These are phyloP conservation scores for Anser brachyrhynchus DNA, from an alignment of 2,113 vertebrate species.

Conservation along the genomic window DNA sequence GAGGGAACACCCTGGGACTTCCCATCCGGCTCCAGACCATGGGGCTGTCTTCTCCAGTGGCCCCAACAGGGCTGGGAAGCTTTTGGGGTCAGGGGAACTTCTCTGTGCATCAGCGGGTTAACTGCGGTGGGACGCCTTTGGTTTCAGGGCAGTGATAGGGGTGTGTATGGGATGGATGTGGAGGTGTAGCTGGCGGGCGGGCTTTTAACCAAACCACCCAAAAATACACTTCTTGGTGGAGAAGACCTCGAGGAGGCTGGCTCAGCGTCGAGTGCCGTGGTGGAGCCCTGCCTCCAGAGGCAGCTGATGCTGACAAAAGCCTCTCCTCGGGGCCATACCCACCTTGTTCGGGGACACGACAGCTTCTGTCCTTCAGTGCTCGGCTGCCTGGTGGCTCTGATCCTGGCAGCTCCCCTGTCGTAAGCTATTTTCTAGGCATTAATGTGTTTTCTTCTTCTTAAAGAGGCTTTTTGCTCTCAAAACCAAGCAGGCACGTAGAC, in stretches of 20 bases:
- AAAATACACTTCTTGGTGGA: fast-evolving
- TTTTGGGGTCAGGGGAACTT: background rate
- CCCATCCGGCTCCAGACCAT: background rate
- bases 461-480: background rate
- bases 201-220: background rate
- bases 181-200: background rate
- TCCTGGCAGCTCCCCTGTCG: background rate
- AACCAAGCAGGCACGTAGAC: background rate
- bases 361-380: background rate
- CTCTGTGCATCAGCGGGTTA: background rate
- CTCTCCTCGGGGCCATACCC: background rate
- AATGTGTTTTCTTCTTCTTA: background rate
- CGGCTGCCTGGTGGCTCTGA: background rate
- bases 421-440: background rate
- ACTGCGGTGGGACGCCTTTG: background rate
- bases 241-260: background rate
- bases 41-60: background rate
- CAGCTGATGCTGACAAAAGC: background rate
- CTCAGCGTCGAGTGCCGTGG: background rate
- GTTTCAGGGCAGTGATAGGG: background rate
- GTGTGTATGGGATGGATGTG: background rate
- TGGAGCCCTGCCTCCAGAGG: background rate
- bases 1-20: slow-evolving; percentile 14
- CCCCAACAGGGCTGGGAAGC: background rate
- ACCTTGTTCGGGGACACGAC: background rate